Percentiles rank a stretch among this genome's conserved stretches.
Evolutionary conservation across 1,140 invertebrate species (phyloP).

Genomic region (Heliconius congener): DNA sequence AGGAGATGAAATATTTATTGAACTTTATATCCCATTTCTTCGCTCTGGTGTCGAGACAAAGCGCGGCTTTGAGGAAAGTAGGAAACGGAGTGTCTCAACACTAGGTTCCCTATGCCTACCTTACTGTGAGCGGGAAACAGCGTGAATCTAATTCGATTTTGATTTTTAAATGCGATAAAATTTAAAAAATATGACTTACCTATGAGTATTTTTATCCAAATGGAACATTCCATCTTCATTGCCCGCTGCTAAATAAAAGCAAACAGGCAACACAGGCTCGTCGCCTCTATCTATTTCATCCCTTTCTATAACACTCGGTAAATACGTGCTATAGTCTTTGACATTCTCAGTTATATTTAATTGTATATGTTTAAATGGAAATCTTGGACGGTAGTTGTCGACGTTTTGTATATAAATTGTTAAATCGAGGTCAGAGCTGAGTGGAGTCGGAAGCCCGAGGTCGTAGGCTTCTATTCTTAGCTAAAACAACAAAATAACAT

Average conservation of each 20-base stretch:
- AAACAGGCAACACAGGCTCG: conserved; percentile 88
- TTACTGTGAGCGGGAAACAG: too few relatives aligned
- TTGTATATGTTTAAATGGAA: conserved; percentile 87
- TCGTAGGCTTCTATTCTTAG: conserved; percentile 95
- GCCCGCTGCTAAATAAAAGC: conserved; percentile 93
- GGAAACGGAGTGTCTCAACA: too few relatives aligned
- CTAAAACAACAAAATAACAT: conserved; percentile 71
- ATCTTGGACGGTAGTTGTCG: conserved; percentile 94
- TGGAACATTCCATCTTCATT: conserved; percentile 88
- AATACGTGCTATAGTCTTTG: conserved; percentile 83
- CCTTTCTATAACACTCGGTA: conserved; percentile 92
- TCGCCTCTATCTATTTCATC: conserved; percentile 92
- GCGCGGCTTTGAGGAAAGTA: too few relatives aligned
- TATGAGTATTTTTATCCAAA: conserved; percentile 88
- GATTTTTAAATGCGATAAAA: background rate
- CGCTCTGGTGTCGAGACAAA: too few relatives aligned
- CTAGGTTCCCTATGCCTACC: too few relatives aligned
- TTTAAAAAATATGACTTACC: conserved; percentile 68
- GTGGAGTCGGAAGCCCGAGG: conserved; percentile 90
- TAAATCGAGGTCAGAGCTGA: conserved; percentile 93
- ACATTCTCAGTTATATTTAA: conserved; percentile 93
- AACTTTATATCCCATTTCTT: too few relatives aligned
- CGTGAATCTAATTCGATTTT: too few relatives aligned
- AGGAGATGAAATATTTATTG: too few relatives aligned
- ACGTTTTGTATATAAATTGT: conserved; percentile 95